These are phyloP conservation scores for Crossocerus cetratus DNA, from an alignment of 2,888 invertebrate genomes.

Conservation along the genomic window DNA sequence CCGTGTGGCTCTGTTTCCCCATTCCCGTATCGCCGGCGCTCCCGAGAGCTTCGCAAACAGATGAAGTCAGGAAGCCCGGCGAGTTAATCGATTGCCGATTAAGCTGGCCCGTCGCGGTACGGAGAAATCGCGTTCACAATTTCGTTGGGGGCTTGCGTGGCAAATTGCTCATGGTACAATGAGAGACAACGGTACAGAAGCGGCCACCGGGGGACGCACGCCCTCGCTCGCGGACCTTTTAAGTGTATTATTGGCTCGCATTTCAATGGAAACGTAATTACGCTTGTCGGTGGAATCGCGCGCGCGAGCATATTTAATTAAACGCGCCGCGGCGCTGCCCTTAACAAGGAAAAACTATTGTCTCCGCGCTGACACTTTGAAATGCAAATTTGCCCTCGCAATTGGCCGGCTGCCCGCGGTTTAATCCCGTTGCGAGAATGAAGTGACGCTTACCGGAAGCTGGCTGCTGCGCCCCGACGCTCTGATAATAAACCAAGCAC, in stretches of 20 bases:
- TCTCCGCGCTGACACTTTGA: constrained; percentile 11
- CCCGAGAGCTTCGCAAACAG: background rate
- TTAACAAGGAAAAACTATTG: constrained; percentile 35
- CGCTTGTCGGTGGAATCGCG: constrained; percentile 11
- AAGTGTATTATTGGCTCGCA: constrained; percentile 33
- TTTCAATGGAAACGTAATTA: constrained; percentile 39
- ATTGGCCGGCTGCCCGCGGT: constrained; percentile 10
- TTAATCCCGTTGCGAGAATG: constrained; percentile 31
- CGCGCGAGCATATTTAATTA: constrained; percentile 46
- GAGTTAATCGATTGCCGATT: background rate
- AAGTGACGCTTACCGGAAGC: constrained; percentile 6
- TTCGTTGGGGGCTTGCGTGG: background rate
- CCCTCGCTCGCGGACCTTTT: constrained; percentile 13
- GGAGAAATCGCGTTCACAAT: background rate
- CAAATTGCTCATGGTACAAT: background rate
- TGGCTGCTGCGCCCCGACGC: no score
- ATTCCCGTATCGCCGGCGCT: background rate
- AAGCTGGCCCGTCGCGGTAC: background rate
- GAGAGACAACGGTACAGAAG: background rate
- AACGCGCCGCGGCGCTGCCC: constrained; percentile 6
- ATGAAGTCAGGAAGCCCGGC: background rate
- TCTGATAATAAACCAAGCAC: no score
- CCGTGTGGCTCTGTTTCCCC: background rate
- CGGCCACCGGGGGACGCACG: background rate
- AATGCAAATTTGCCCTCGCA: constrained; percentile 27